These are phyloP conservation scores for Hydrozoanthus gracilis DNA, from an alignment of 92 coral and sea anemone species.

Conservation along the genomic window DNA sequence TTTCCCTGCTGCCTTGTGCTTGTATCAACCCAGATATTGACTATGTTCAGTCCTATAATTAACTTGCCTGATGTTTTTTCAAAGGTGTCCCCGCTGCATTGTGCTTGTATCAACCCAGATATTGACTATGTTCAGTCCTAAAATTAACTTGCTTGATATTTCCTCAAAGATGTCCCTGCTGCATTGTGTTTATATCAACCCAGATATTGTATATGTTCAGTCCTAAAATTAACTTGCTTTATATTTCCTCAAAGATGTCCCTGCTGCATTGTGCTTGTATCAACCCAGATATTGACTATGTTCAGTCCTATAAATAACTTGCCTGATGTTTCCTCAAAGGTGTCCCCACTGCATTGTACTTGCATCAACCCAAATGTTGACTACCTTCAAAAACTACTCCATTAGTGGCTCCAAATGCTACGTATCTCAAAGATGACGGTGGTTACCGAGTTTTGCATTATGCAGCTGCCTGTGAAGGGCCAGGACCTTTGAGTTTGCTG, in stretches of 20 bases:
- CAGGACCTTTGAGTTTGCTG: slow-evolving; percentile 79
- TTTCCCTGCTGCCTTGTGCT: slow-evolving; percentile 82
- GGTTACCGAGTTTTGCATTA: slow-evolving; percentile 82
- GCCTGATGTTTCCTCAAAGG: no score
- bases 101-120: slow-evolving; percentile 85
- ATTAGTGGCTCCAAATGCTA: slow-evolving; percentile 78
- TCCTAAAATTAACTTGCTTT: slow-evolving; percentile 44
- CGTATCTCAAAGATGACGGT: slow-evolving; percentile 68
- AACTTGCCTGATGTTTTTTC: no score
- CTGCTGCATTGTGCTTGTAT: slow-evolving; percentile 46
- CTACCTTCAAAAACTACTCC: slow-evolving; percentile 73
- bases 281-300: no score
- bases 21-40: slow-evolving; percentile 58
- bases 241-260: slow-evolving; percentile 74
- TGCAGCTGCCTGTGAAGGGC: slow-evolving; percentile 87
- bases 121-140: slow-evolving; percentile 59
- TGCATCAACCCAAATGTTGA: slow-evolving; percentile 82
- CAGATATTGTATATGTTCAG: no score
- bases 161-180: no score
- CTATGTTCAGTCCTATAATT: no score
- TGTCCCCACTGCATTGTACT: slow-evolving; percentile 75
- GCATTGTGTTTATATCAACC: no score
- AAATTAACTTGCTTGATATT: no score
- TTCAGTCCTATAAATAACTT: no score
- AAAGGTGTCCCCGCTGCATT: slow-evolving; percentile 61